A percentile compares a stretch with the other conserved stretches of the same genome.
phyloP scores from a whole-genome alignment of 2,888 invertebrate species.

The Dugesia japonica region DNA sequence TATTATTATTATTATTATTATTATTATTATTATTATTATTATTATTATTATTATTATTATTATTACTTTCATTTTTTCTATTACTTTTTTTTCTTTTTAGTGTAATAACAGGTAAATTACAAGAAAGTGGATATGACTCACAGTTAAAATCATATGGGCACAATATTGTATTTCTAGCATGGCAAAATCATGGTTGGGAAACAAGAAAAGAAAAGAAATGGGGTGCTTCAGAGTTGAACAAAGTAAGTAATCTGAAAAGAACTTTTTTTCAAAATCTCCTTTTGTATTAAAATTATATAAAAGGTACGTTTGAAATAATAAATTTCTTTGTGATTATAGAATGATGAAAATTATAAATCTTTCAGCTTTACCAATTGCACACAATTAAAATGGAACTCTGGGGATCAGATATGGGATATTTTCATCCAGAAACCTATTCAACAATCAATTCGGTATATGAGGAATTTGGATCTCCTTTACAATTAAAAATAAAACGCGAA shows the following conservation, averaged over 20 bases:
- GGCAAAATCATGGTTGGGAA: conserved; percentile 2
- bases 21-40: not conserved
- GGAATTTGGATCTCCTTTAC: not conserved
- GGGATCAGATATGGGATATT: conserved; percentile 22
- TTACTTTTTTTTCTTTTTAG: not conserved
- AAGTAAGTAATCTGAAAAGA: too few species aligned
- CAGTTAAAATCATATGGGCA: not conserved
- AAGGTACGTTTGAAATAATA: too few species aligned
- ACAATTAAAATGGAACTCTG: conserved; percentile 4
- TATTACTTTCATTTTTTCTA: not conserved
- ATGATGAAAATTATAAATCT: too few species aligned
- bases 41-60: not conserved
- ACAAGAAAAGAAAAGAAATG: conserved; percentile 14
- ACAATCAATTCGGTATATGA: not conserved
- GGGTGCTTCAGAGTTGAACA: not conserved
- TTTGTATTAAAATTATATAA: too few species aligned
- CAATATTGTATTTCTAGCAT: not conserved
- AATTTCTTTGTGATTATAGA: too few species aligned
- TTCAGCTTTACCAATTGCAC: conserved; percentile 5
- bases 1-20: not conserved
- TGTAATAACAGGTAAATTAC: not conserved
- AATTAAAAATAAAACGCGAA: not conserved
- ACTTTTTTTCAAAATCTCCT: too few species aligned
- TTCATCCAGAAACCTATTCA: conserved; percentile 9
- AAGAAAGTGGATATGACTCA: not conserved